Base-by-base conservation (phyloP, 2,797 vertebrate species). In the Oreortyx pictus region DNA sequence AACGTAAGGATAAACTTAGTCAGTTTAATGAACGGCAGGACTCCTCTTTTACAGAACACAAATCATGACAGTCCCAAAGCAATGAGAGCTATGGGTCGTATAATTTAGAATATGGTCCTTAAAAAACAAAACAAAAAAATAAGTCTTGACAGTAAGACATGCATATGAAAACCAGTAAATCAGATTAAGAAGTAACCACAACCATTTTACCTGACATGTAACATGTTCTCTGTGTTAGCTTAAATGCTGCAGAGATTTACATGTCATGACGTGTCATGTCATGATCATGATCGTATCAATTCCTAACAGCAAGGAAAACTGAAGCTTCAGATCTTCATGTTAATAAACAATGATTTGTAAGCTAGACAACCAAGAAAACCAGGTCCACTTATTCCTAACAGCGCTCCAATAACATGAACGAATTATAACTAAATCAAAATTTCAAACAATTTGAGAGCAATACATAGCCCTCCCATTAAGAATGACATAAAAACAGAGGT, bases 11-110 rank as follows among this genome's bases (percentile, higher is more conserved):
- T 66, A 11, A 37, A 72, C 14, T 46, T 19, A 52, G 37, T 17
- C 1, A 1, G 23, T 31, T 49, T 25, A 37, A 27, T 11, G 10
- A 23, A n/a, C 14, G 64, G 47, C 41, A 31, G 67, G 56, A 35
- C 17, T 31, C 43, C 44, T 35, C 4, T 43, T 54, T 46, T 41
- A n/a, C 17, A 27, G 6, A 19, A 20, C 50, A 81, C 65, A 65
- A 46, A 60, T n/a, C 6, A 0, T 1, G 0, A 44, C n/a, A 50
- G 27, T 33, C 27, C 31, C 37, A 46, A 23, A 56, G 44, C 4
- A 0, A 61, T 15, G 31, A 56, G 10, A 82, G 31, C 52, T n/a
- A 23, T 3, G 11, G n/a, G 11, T n/a, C 24, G 22, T 18, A 7
- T 2, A 47, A 20, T 7, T 8, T 52, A 22, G 61, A 35, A 57